Evolutionary conservation across 2,888 invertebrate species (phyloP).

Genomic region (Ophonus ardosiacus): DNA sequence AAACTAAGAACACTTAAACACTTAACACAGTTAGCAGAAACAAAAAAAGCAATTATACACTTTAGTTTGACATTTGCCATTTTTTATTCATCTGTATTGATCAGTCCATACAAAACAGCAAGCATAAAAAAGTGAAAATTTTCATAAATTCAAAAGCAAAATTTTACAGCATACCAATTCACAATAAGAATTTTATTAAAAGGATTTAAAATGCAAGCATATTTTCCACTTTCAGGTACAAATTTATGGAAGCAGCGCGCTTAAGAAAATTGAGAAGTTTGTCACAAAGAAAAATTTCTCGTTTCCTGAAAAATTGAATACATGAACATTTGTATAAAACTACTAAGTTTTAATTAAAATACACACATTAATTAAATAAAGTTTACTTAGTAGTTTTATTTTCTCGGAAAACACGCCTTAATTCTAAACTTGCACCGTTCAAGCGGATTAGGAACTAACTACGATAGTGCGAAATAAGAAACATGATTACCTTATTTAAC

Average conservation of each 20-base stretch:
- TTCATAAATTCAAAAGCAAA: constrained; percentile 5
- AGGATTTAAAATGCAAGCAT: constrained; percentile 49
- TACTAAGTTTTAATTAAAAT: constrained; percentile 25
- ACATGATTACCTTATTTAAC: constrained; percentile 62
- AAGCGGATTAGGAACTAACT: constrained; percentile 58
- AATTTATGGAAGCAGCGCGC: constrained; percentile 15
- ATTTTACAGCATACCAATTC: constrained; percentile 47
- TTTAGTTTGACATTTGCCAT: constrained; percentile 17
- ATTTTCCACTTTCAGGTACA: constrained; percentile 22
- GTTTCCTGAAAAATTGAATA: too few species aligned
- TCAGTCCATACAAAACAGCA: constrained; percentile 13
- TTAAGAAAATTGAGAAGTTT: constrained; percentile 10
- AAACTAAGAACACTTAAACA: constrained; percentile 25
- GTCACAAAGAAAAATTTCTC: too few species aligned
- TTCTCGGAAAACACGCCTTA: constrained; percentile 14
- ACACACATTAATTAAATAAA: constrained; percentile 6
- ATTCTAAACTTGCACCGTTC: constrained; percentile 41
- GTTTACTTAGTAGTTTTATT: constrained; percentile 21
- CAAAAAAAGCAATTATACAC: neutral
- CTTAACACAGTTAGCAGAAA: neutral
- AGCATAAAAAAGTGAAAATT: neutral
- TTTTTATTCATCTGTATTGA: constrained; percentile 16
- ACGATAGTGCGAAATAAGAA: constrained; percentile 60
- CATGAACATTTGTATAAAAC: too few species aligned
- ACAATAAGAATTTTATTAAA: constrained; percentile 41